phyloP scores from a whole-genome alignment of 2,797 vertebrate genomes.

The Delichon dasypus region DNA sequence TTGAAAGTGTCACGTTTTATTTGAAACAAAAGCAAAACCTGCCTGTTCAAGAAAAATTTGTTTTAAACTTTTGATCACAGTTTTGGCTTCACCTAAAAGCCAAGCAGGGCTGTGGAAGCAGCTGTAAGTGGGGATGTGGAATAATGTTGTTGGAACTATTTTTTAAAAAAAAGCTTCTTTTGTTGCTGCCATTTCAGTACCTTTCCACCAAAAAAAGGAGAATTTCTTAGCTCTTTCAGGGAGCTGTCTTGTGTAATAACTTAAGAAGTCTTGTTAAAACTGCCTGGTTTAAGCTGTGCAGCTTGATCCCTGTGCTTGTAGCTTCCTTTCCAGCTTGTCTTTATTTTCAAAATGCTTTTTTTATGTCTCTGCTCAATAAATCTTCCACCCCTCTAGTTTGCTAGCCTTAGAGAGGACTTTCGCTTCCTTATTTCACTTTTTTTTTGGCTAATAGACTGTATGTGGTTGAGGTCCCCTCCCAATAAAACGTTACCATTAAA shows the following conservation, averaged over 20 bases:
- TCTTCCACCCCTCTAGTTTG: not conserved
- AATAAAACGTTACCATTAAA: not conserved
- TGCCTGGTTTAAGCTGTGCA: not conserved
- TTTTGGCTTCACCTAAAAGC: not conserved
- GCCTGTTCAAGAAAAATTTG: not conserved
- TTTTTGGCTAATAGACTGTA: accelerated
- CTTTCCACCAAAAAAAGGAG: slow-evolving; percentile 72
- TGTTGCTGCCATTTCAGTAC: slow-evolving; percentile 34
- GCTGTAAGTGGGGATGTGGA: not conserved
- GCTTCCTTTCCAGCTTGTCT: not conserved
- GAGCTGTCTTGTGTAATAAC: not conserved
- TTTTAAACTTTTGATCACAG: not conserved
- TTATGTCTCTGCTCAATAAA: not conserved
- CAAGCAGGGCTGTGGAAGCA: not conserved
- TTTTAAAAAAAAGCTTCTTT: not conserved
- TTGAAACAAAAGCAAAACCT: not conserved
- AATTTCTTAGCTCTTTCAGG: not conserved
- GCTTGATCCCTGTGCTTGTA: not conserved
- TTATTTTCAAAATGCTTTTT: not conserved
- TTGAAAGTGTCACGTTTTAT: not conserved
- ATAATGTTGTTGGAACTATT: slow-evolving; percentile 1
- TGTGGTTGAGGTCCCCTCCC: not conserved
- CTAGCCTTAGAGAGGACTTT: not conserved
- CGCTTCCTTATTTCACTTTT: not conserved
- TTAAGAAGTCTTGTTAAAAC: not conserved